phyloP scores from a whole-genome alignment of 2,113 vertebrate species.

The Rhinolophus sinicus region DNA sequence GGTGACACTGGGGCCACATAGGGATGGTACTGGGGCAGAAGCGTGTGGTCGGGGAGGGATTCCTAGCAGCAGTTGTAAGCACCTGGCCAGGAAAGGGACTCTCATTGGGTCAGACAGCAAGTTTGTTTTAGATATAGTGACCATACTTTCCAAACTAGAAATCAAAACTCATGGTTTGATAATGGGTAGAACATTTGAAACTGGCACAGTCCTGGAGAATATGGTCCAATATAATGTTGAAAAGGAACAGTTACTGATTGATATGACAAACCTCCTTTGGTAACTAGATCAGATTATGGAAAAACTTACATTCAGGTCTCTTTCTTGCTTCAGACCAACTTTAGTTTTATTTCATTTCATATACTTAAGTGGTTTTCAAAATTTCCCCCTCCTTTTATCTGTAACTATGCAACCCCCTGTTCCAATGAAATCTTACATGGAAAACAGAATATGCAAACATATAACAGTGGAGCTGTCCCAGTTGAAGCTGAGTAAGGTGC shows the following conservation, averaged over 20 bases:
- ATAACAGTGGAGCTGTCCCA: not conserved
- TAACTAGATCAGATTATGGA: not conserved
- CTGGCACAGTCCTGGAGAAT: not conserved
- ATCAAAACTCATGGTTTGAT: not conserved
- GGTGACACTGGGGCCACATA: not conserved
- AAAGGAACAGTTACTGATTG: not conserved
- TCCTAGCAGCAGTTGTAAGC: not conserved
- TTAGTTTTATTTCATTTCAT: constrained; percentile 26
- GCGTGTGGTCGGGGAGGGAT: not conserved
- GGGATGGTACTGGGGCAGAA: not conserved
- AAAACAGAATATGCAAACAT: not conserved
- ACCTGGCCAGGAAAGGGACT: not conserved
- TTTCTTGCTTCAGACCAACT: not conserved
- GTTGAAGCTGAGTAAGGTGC: not conserved
- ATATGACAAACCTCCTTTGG: not conserved
- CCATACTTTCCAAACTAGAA: not conserved
- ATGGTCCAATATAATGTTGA: not conserved
- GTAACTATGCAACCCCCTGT: not conserved
- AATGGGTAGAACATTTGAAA: not conserved
- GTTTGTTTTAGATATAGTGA: not conserved
- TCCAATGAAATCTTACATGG: not conserved
- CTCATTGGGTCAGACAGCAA: not conserved
- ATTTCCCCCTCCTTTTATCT: not conserved
- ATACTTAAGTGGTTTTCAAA: not conserved
- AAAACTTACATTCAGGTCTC: not conserved